phyloP scores from a whole-genome alignment of 2,888 invertebrate genomes.

The Pyrocoelia pectoralis region DNA sequence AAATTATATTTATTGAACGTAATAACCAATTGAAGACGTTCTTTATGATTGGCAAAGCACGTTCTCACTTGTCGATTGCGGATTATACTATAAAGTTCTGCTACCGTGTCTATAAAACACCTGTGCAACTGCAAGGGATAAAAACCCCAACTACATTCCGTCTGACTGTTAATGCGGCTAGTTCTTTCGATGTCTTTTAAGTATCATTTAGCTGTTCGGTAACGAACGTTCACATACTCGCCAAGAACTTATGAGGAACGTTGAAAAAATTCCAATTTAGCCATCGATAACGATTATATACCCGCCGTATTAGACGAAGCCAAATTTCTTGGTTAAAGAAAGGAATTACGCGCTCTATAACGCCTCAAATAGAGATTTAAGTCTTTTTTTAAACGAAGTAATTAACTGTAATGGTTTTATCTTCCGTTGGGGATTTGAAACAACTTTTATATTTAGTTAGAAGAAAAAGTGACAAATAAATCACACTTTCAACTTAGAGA shows the following conservation, averaged over 20 bases:
- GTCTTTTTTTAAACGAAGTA: background rate
- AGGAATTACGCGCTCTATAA: background rate
- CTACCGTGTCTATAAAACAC: constrained; percentile 38
- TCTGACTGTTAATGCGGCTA: constrained; percentile 37
- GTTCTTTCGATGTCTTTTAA: constrained; percentile 30
- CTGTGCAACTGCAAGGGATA: constrained; percentile 39
- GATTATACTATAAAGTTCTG: constrained; percentile 1
- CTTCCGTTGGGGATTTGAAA: background rate
- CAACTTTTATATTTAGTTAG: background rate
- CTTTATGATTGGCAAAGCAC: constrained; percentile 43
- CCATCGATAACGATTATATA: background rate
- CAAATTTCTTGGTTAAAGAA: background rate
- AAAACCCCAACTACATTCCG: constrained; percentile 38
- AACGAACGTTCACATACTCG: constrained; percentile 10
- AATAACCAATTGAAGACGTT: constrained; percentile 31
- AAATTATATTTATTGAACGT: constrained; percentile 22
- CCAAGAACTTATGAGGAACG: constrained; percentile 8
- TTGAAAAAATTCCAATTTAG: constrained; percentile 10
- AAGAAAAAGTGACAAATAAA: background rate
- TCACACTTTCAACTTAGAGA: background rate
- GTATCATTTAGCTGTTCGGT: constrained; percentile 27
- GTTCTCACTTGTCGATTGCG: constrained; percentile 38
- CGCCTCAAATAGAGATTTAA: background rate
- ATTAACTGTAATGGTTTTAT: background rate
- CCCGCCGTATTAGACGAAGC: no score